Conservation (phyloP, 2,797 vertebrate genomes). For the Chelonia mydas region DNA sequence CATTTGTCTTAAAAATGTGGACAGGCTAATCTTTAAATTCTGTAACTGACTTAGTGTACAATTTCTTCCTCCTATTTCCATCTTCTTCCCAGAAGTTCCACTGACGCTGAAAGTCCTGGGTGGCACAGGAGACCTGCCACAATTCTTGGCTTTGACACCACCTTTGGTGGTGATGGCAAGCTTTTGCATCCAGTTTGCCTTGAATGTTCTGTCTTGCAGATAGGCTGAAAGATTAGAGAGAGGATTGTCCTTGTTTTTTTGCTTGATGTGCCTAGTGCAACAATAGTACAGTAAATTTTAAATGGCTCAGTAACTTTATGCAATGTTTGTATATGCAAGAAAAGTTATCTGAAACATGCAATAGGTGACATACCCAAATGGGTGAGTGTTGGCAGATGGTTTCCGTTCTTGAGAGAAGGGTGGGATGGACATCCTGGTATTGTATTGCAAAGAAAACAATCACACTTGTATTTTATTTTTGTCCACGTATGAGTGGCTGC, state of each 20-base stretch:
- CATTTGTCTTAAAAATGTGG: background rate
- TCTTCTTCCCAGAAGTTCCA: background rate
- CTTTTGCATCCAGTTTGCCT: background rate
- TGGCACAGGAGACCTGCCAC: background rate
- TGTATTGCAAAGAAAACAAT: slow-evolving; percentile 70
- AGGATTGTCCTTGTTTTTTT: background rate
- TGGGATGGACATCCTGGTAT: slow-evolving; percentile 68
- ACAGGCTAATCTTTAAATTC: background rate
- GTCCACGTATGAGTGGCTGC: slow-evolving; percentile 11
- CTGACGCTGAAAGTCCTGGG: background rate
- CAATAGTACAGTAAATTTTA: background rate
- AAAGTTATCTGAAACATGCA: slow-evolving; percentile 51
- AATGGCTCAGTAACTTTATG: background rate
- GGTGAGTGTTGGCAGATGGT: slow-evolving; percentile 63
- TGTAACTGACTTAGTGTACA: background rate
- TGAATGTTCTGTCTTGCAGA: background rate
- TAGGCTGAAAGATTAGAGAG: background rate
- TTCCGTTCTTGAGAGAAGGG: slow-evolving; percentile 57
- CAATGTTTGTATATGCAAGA: slow-evolving; percentile 29
- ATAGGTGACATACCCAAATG: slow-evolving; percentile 49
- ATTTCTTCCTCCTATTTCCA: background rate
- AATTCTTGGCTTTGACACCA: background rate
- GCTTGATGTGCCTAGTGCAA: background rate
- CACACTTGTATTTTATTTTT: slow-evolving; percentile 8
- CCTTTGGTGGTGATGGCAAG: background rate